phyloP scores from a whole-genome alignment of 2,888 invertebrate species.

The Scaptomyza caliginosa region DNA sequence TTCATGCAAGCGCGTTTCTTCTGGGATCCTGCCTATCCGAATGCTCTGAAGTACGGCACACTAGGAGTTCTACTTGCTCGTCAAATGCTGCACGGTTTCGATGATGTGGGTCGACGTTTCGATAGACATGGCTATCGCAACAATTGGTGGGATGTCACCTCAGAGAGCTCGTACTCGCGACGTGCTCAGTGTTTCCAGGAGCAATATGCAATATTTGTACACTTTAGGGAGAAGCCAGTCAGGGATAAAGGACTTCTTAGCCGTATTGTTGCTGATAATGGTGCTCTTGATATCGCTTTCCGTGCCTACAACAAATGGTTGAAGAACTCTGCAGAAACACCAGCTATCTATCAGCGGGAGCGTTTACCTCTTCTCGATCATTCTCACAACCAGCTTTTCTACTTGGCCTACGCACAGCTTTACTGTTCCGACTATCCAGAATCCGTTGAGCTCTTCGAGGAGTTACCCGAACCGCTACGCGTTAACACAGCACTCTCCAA shows the following conservation, averaged over 20 bases:
- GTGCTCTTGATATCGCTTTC: slow-evolving; percentile 79
- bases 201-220: slow-evolving; percentile 73
- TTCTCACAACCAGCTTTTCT: slow-evolving; percentile 78
- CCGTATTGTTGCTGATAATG: slow-evolving; percentile 78
- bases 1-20: slow-evolving; percentile 81
- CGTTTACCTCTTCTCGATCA: slow-evolving; percentile 72
- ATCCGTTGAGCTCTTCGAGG: slow-evolving; percentile 60
- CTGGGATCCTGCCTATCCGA: slow-evolving; percentile 80
- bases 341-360: slow-evolving; percentile 59
- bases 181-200: slow-evolving; percentile 75
- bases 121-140: slow-evolving; percentile 77
- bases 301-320: slow-evolving; percentile 80
- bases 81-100: slow-evolving; percentile 81
- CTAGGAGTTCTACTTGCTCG: slow-evolving; percentile 79
- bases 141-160: slow-evolving; percentile 78
- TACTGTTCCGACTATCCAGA: slow-evolving; percentile 80
- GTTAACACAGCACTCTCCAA: slow-evolving; percentile 79
- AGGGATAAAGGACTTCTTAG: slow-evolving; percentile 62
- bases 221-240: slow-evolving; percentile 61
- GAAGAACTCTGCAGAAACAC: slow-evolving; percentile 69
- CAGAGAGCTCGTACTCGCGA: slow-evolving; percentile 64
- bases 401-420: slow-evolving; percentile 79
- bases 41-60: slow-evolving; percentile 77
- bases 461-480: slow-evolving; percentile 73
- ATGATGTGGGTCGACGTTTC: slow-evolving; percentile 75